Base-by-base conservation (phyloP, 2,113 vertebrate genomes). In the Tympanuchus pallidicinctus region DNA sequence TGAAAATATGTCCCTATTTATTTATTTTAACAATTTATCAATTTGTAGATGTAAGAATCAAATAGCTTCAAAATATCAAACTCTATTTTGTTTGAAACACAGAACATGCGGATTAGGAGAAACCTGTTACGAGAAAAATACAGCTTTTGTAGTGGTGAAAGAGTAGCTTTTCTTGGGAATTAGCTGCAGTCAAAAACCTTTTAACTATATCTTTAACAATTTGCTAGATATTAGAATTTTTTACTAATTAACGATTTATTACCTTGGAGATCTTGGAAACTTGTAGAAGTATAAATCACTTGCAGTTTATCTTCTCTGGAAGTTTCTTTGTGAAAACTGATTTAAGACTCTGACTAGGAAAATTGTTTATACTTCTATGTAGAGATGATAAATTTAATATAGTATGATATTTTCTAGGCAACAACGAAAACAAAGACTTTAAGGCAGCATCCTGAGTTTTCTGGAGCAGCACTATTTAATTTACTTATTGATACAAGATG, bases 241-340 rank as follows among this genome's bases (percentile, higher is more conserved):
- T 92, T 82, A 80, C 88, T 66, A 66, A 92, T 61, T 92, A 94
- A 63, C 50, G 78, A 92, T 95, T 97, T 73, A 6, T 91, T 95
- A 73, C 45, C 40, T 89, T 84, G 75, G 81, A 94, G 94, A 82
- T 87, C 21, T 90, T 95, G 60, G 56, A 86, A 90, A 67, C 21
- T 71, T 96, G 91, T 60, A 81, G 52, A 96, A 95, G 48, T 34
- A 94, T 88, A 96, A 83, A 79, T 94, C 72, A 47, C 20, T 90
- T 48, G 7, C 60, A 57, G 2, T 88, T 64, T 52, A 79, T 47
- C 84, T 94, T 92, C 75, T 32, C 14, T 90, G 57, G 67, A 77
- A 30, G 70, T 95, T 91, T 75, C 12, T 75, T 82, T 27, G 79
- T 63, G 82, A 92, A 94, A 96, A 95, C 11, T 24, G 34, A 87